A percentile compares a stretch with the other conserved stretches of the same genome.
phyloP scores from a whole-genome alignment of 2,113 vertebrate genomes.

The Heteronetta atricapilla region DNA sequence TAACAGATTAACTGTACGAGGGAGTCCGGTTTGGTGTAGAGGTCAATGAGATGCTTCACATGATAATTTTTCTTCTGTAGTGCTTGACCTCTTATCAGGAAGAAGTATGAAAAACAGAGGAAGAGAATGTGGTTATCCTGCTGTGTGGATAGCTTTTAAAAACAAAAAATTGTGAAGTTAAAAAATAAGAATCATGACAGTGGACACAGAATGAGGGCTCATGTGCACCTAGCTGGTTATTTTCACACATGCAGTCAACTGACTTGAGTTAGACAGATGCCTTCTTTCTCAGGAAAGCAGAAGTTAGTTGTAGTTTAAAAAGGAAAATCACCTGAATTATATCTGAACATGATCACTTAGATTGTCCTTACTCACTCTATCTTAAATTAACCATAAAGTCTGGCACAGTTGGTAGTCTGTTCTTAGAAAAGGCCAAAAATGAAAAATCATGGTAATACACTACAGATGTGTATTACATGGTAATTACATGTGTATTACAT shows the following conservation, averaged over 20 bases:
- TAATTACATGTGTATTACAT: too few species aligned
- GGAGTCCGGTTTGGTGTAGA: constrained; percentile 43
- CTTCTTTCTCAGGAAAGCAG: background rate
- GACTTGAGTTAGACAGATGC: background rate
- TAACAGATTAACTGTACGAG: constrained; percentile 64
- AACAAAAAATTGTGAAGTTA: background rate
- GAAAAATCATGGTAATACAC: background rate
- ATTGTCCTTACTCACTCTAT: background rate
- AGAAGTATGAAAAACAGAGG: background rate
- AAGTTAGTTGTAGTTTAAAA: background rate
- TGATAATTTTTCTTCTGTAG: constrained; percentile 22
- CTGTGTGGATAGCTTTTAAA: background rate
- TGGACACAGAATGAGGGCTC: background rate
- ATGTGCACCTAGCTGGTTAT: background rate
- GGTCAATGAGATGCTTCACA: constrained; percentile 48
- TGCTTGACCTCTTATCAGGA: constrained; percentile 11
- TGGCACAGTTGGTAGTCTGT: background rate
- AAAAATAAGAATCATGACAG: background rate
- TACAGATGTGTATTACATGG: too few species aligned
- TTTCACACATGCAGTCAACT: background rate
- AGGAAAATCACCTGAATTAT: background rate
- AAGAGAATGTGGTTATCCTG: background rate
- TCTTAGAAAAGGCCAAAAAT: background rate
- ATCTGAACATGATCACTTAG: background rate
- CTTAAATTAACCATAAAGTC: background rate